Evolutionary conservation across 2,797 vertebrate species (phyloP), one percentile per base, ranked within the genome.

Genomic region (Oreortyx pictus): DNA sequence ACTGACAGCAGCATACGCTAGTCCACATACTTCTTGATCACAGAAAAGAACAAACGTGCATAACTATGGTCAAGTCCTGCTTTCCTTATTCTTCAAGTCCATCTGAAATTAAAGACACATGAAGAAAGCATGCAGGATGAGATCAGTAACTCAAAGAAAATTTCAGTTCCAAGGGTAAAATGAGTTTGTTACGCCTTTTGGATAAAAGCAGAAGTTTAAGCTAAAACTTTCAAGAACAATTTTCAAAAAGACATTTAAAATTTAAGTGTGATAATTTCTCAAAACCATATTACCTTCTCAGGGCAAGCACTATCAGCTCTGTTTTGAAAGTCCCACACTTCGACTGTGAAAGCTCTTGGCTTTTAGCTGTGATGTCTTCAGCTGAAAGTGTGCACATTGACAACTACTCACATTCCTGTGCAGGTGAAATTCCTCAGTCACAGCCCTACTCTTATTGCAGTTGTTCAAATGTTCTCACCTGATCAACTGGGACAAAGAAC

Each of bases 81-180:
- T n/a, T 80, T 50, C 31, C 11, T 52, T 81, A 50, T 90, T 49
- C 37, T 56, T 7, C 47, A 37, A 76, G 41, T 64, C 46, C 70
- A 89, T 73, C 76, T 95, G 82, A 54, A 95, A 92, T 88, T 94
- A 88, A 75, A 74, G 35, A 59, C 39, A 72, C 82, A 84, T 65
- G 68, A 93, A 84, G 47, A 94, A 90, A 86, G 59, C 27, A 59
- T 65, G 64, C 54, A 92, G 93, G 35, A 82, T 93, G 72, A 66
- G 17, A 22, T 86, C 86, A 79, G 82, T 76, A 88, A 87, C 43
- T 68, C 70, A 27, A 91, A 74, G 62, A 92, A 94, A 81, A 87
- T 49, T 66, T 92, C 33, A 72, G n/a, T 93, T 95, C 79, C 78
- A 73, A 93, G 35, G 14, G 27, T 93, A 79, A 94, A 80, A 90